phyloP scores from a whole-genome alignment of 2,888 invertebrate species.

The Glaucopsyche alexis region DNA sequence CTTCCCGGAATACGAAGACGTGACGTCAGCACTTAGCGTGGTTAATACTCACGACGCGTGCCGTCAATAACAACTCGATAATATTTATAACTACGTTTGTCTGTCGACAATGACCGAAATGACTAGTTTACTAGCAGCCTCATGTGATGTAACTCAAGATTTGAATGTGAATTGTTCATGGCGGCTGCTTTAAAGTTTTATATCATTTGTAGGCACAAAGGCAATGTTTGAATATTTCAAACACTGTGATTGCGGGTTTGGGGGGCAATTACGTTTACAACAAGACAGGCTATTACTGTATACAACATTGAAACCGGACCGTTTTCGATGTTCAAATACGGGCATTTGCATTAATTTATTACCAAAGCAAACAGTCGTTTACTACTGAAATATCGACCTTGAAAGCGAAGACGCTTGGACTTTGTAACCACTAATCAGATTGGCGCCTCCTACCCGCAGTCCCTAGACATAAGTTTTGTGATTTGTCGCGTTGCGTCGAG shows the following conservation, averaged over 20 bases:
- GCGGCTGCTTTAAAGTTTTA: neutral
- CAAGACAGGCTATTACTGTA: slow-evolving; percentile 9
- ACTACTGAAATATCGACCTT: neutral
- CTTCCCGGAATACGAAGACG: too few species aligned
- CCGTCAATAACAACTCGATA: too few species aligned
- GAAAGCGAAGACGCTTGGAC: neutral
- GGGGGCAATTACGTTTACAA: neutral
- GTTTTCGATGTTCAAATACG: neutral
- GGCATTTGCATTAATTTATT: slow-evolving; percentile 10
- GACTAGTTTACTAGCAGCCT: too few species aligned
- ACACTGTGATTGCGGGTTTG: neutral
- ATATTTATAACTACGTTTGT: too few species aligned
- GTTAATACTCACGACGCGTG: too few species aligned
- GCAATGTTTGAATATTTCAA: neutral
- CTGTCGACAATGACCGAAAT: neutral
- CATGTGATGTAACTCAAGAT: too few species aligned
- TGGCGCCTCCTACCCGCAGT: neutral
- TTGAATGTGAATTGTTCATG: neutral
- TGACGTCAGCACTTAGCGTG: too few species aligned
- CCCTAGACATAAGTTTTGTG: neutral
- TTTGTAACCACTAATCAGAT: neutral
- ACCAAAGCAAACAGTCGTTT: neutral
- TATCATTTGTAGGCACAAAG: neutral
- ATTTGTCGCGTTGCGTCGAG: neutral
- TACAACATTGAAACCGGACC: slow-evolving; percentile 2